Evolutionary conservation across 2,797 vertebrate species (phyloP), one percentile per base, ranked within the genome.

Genomic region (Sebastes elongatus): DNA sequence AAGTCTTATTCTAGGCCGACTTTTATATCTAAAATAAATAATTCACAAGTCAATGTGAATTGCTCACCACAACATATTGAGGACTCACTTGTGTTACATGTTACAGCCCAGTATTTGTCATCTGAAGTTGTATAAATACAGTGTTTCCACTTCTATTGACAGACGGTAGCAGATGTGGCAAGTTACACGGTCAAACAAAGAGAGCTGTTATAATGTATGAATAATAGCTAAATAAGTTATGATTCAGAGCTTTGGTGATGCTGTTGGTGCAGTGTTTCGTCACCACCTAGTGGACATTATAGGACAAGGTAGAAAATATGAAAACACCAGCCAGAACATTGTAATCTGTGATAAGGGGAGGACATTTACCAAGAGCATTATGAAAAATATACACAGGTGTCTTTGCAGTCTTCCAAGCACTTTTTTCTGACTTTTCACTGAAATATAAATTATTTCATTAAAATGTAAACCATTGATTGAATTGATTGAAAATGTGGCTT

Each of bases 211-310:
- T 22, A 27, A 10, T 55, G 10, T 5, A 28, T 23, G 2, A 74
- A 28, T 52, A 46, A 68, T 28, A 52, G n/a, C 52, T 56, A 8
- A 30, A 11, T 6, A 10, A 42, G 3, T 6, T 32, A 11, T 46
- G 3, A 23, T 32, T 62, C 1, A 16, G 27, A 69, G 20, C 3
- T 22, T 11, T 28, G 5, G n/a, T 14, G 5, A 25, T 74, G 2
- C 18, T 9, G 5, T 74, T 63, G 18, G 1, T 66, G 27, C 61
- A 66, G 46, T 80, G 11, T 61, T 85, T 81, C 88, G 55, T 60
- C 71, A 4, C 86, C 92, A 81, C 62, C 88, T 9, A 59, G 84
- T 84, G 92, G 86, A 60, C 16, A 42, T 6, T 27, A 1, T 7
- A 5, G 20, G 22, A 7, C 4, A 61, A 49, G 10, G 10, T 71